These are phyloP conservation scores for Drosophila vallismaia DNA, from an alignment of 2,888 invertebrate genomes.

Conservation along the genomic window DNA sequence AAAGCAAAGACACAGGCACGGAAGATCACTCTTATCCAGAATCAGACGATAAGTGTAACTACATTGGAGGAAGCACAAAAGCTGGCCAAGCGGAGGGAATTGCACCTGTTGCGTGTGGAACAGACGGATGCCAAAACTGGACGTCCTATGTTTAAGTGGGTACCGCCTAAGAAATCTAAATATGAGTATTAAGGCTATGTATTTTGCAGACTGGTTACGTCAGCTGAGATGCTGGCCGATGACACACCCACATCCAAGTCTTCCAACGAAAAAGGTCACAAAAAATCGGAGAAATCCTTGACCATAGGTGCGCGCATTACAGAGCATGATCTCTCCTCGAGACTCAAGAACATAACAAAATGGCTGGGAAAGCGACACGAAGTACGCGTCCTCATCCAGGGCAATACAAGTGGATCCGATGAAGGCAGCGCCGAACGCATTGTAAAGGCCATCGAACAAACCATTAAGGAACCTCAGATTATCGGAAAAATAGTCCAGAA, in stretches of 20 bases:
- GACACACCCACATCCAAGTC: slow-evolving; percentile 78
- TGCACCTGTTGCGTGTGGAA: slow-evolving; percentile 88
- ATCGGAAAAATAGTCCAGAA: slow-evolving; percentile 87
- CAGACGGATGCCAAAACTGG: slow-evolving; percentile 88
- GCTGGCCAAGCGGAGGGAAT: slow-evolving; percentile 87
- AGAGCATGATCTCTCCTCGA: slow-evolving; percentile 87
- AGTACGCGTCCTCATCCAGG: slow-evolving; percentile 84
- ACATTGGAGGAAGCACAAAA: slow-evolving; percentile 89
- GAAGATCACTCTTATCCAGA: slow-evolving; percentile 88
- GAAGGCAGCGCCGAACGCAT: slow-evolving; percentile 84
- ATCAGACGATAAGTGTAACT: slow-evolving; percentile 86
- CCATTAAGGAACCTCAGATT: slow-evolving; percentile 84
- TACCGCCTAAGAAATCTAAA: slow-evolving; percentile 50
- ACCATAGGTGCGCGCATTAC: slow-evolving; percentile 87
- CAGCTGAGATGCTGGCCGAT: slow-evolving; percentile 87
- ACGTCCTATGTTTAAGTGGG: slow-evolving; percentile 87
- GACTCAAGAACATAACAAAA: slow-evolving; percentile 87
- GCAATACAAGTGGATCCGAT: slow-evolving; percentile 43
- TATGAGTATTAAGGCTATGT: neutral
- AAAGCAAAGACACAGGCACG: slow-evolving; percentile 44
- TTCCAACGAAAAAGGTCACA: slow-evolving; percentile 45
- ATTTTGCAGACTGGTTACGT: slow-evolving; percentile 86
- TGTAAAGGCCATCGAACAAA: slow-evolving; percentile 85
- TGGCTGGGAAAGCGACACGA: slow-evolving; percentile 88
- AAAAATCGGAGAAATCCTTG: slow-evolving; percentile 88